phyloP scores from a whole-genome alignment of 2,797 vertebrate genomes.

The Ispidina lecontei region DNA sequence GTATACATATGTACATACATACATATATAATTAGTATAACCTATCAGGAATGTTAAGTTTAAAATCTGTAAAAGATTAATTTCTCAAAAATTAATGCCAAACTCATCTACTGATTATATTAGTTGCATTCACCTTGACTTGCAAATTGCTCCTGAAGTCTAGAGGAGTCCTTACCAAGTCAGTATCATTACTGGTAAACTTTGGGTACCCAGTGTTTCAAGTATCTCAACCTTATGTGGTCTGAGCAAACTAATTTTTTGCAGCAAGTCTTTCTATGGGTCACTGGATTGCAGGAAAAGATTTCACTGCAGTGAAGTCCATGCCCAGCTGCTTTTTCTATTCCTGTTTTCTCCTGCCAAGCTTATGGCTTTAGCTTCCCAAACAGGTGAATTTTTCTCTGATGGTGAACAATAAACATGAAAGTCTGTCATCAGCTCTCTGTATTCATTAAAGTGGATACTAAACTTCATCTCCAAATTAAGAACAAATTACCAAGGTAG shows the following conservation, averaged over 20 bases:
- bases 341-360: background rate
- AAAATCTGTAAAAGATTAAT: background rate
- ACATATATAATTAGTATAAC: background rate
- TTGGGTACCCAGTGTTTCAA: background rate
- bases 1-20: accelerated
- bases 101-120: background rate
- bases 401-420: background rate
- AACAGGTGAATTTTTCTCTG: background rate
- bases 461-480: background rate
- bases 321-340: background rate
- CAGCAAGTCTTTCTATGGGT: background rate
- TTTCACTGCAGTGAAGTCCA: background rate
- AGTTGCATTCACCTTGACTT: background rate
- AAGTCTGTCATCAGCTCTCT: background rate
- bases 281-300: background rate
- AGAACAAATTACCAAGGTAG: background rate
- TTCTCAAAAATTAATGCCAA: background rate
- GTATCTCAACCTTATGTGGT: background rate
- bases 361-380: background rate
- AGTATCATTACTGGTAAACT: background rate
- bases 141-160: background rate
- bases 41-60: background rate
- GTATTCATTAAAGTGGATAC: background rate
- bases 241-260: background rate
- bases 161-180: background rate